Evolutionary conservation across 2,113 vertebrate genomes (phyloP), one percentile per base, ranked within the genome.

Genomic region (Aramus guarauna): DNA sequence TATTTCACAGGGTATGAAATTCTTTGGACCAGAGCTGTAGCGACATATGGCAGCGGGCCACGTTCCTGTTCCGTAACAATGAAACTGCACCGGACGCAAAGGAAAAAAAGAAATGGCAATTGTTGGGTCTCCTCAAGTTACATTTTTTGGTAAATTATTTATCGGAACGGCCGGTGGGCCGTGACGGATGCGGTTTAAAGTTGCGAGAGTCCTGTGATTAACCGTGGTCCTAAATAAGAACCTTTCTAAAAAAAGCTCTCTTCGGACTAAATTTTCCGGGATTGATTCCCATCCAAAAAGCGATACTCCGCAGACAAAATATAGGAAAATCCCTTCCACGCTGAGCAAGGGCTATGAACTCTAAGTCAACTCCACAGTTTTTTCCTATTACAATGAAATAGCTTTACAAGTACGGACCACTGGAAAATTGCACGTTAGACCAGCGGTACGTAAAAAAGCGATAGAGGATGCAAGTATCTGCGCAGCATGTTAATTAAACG

Each of bases 1-100:
- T 97, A 97, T 97, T 98, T 98, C 96, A 97, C 68, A 43, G 62
- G 56, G 67, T 79, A 66, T 83, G 92, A 82, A 69, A 96, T 67
- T 80, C 94, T 74, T 95, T 24, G 74, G 72, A 63, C 85, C 63
- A 77, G 69, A 84, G 66, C 79, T 80, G 47, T 29, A 56, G 36
- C 92, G 90, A 92, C 93, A 94, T 88, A 90, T 62, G 88, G 90
- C 88, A 67, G n/a, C 23, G 41, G 92, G 75, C 55, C 82, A 66
- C 19, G 13, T 71, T 84, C 47, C 59, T 90, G 34, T 94, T 90
- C 85, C 47, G 23, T 76, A 76, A 80, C 52, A 93, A 20, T 90
- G 83, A 69, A 71, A 11, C n/a, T 30, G 81, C 41, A 80, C 36
- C 32, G 87, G 74, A 72, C 66, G 45, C 5, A 69, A 66, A 81